Base-by-base conservation (phyloP, 2,113 vertebrate genomes). In the Arothron firmamentum region DNA sequence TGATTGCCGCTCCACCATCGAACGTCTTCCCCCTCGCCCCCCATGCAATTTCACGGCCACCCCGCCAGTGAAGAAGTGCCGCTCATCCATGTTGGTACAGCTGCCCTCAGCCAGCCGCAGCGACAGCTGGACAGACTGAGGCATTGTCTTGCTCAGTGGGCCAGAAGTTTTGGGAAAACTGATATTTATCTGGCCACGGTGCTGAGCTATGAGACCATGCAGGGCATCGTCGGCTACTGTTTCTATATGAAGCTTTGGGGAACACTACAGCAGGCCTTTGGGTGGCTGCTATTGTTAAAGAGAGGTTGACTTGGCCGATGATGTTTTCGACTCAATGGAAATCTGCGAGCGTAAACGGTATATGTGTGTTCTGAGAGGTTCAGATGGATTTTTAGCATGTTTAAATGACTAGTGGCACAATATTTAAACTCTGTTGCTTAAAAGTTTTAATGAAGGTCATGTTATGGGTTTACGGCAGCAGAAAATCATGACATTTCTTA, bases 91-190 rank as follows among this genome's bases (percentile, higher is more conserved):
- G 87, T 90, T 90, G 79, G 78, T 88, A 59, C 88, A 90, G 90
- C 88, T 90, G 88, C 84, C 77, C 74, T 76, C 62, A 69, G 65
- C 81, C 82, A 79, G 76, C 79, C 78, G 84, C 78, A 79, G 63
- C 74, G 86, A 87, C 87, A 90, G 90, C 88, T 88, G 88, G 85
- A 87, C 66, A 73, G 78, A 85, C 65, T 73, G 74, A 76, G 67
- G 74, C 72, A 85, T 79, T 82, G 80, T 81, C 79, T 76, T 69
- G 62, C 76, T 77, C 76, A 67, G 72, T 70, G 57, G 78, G 75
- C 66, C 70, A 69, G 61, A 75, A 71, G 62, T 70, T 72, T 67
- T 75, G 67, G 80, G 76, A 88, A 43, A 87, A 82, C 79, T 74
- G 82, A 87, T 82, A 80, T 79, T 74, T 67, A 67, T 75, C 69